Base-by-base conservation (phyloP, 2,888 invertebrate species). In the Drosophila lutescens region DNA sequence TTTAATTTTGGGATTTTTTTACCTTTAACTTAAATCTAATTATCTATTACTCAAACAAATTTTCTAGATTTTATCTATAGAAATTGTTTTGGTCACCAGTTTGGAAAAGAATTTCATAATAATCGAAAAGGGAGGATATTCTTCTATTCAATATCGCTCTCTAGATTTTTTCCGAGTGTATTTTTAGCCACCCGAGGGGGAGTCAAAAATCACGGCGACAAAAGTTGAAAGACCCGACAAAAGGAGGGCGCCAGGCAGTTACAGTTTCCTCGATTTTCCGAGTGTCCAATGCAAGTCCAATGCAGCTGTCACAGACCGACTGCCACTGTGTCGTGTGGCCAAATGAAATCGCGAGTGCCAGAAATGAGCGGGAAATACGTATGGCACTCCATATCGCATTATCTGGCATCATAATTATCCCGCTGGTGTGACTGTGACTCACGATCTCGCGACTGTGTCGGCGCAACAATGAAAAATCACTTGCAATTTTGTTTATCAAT, bases 351-450 rank as follows among this genome's bases (percentile, higher is more conserved):
- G 40, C 66, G 65, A 40, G 66, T 47, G 66, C 54, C 53, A 59
- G 55, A 44, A 74, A 59, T 44, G 44, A 74, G 76, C 67, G 69
- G 72, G 76, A 68, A 80, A 83, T 85, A 60, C 47, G 61, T 63
- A 61, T 61, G 47, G 41, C 62, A 60, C 41, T 81, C 79, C 77
- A 80, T 87, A 83, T 83, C 86, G 76, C 85, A 90, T 90, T 90
- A 90, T 90, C 90, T 90, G 87, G 88, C 90, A 90, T 89, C 90
- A 90, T 90, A 90, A 90, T 90, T 90, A 90, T 87, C 55, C 72
- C 62, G 72, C 59, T 67, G 63, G 46, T 71, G 71, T 77, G 78
- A 77, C 75, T 71, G 71, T 76, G 78, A 77, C 75, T 78, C 76
- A 77, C 68, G 56, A 57, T 66, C 66, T 47, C 34, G 32, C 32